phyloP scores from a whole-genome alignment of 2,113 vertebrate genomes.

The Gadus chalcogrammus region DNA sequence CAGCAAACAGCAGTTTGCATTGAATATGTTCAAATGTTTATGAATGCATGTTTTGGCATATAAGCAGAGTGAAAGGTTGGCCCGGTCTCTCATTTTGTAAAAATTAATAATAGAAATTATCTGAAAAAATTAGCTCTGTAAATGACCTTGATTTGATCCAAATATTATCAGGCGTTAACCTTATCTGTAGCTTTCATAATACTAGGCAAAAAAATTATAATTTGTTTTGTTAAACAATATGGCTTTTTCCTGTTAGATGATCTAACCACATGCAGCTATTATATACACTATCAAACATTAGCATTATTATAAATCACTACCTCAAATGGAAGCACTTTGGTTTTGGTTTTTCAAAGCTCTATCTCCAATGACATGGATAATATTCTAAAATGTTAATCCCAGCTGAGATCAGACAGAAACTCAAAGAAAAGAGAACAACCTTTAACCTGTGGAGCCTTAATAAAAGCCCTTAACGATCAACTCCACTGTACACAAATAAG shows the following conservation, averaged over 20 bases:
- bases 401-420: slow-evolving; percentile 13
- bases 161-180: slow-evolving; percentile 26
- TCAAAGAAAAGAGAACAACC: not conserved
- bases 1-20: slow-evolving; percentile 1
- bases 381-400: slow-evolving; percentile 16
- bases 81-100: not conserved
- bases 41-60: slow-evolving; percentile 2
- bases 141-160: not conserved
- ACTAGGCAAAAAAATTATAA: slow-evolving; percentile 7
- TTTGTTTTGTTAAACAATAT: slow-evolving; percentile 28
- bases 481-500: slow-evolving; percentile 1
- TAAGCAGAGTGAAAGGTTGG: slow-evolving; percentile 24
- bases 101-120: not conserved
- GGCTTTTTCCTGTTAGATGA: slow-evolving; percentile 50
- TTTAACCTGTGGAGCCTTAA: slow-evolving; percentile 2
- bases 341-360: slow-evolving; percentile 20
- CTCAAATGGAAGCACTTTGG: slow-evolving; percentile 37
- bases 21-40: not conserved
- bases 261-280: slow-evolving; percentile 39
- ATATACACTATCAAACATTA: slow-evolving; percentile 33
- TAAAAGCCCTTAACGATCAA: not conserved
- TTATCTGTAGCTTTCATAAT: slow-evolving; percentile 12
- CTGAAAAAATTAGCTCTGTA: too few relatives aligned
- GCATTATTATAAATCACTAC: slow-evolving; percentile 28
- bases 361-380: slow-evolving; percentile 18